Base-by-base conservation (phyloP, 2,888 invertebrate genomes). In the Sceliomorpha sp. region DNA sequence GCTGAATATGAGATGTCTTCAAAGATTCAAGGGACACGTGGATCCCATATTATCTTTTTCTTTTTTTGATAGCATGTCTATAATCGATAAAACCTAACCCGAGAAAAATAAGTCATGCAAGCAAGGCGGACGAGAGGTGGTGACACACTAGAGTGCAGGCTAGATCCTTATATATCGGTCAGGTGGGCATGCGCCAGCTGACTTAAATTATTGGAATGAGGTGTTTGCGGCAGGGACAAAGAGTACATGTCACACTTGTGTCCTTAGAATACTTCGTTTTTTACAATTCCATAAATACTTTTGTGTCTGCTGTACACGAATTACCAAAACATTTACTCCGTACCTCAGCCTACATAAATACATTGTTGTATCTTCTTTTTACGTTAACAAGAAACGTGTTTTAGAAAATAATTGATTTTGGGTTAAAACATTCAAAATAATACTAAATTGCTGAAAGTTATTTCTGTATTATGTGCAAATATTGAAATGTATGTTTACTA, bases 141-240 rank as follows among this genome's bases (percentile, higher is more conserved):
- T 79, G 81, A 87, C 78, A 85, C 76, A 79, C 85, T 87, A 86
- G 74, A 75, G 87, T 87, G 87, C 87, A 88, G 77, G 73, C 86
- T 86, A 87, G 70, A 76, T 75, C 71, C 70, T 77, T 74, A 72
- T 76, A 77, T 76, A 72, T 72, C 73, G 78, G 83, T 82, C 84
- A 85, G 85, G 79, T 85, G 81, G 86, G 78, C 84, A 86, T 87
- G 85, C 84, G 81, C 85, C 84, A 84, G 76, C 85, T 85, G 86
- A 85, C 85, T 79, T 71, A 59, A 69, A 67, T 68, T 56, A 73
- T 70, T 64, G 73, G 80, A 84, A 37, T 36, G 20, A 53, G 48
- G 62, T 53, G 34, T 45, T 56, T 58, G 69, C 60, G 72, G 75
- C 64, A 67, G 69, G 73, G 58, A 40, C 63, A 14, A 51, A 58